Conservation (phyloP, 2,888 invertebrate species). For the Artemia sp. region DNA sequence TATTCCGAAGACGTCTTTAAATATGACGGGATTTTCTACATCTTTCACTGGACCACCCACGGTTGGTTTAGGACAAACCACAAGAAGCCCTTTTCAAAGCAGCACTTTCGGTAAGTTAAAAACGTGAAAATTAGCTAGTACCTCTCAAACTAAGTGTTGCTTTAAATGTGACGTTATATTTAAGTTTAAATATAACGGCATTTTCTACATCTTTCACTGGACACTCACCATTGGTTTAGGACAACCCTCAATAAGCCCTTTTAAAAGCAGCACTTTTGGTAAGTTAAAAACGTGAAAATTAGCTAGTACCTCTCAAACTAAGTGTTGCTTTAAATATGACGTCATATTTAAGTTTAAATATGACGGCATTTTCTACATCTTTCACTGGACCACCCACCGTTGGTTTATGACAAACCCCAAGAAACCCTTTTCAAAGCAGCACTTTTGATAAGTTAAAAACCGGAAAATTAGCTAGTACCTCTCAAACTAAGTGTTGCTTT, state of each 20-base stretch:
- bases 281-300: background rate
- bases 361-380: background rate
- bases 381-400: constrained; percentile 5
- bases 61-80: background rate
- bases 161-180: too few species aligned
- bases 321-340: too few species aligned
- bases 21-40: background rate
- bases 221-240: background rate
- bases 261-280: background rate
- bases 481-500: too few species aligned
- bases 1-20: background rate
- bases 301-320: too few species aligned
- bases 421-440: background rate
- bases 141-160: too few species aligned
- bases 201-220: background rate
- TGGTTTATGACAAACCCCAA: background rate
- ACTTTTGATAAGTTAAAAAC: background rate
- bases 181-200: background rate
- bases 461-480: too few species aligned
- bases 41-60: constrained; percentile 1
- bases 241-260: background rate
- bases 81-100: background rate
- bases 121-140: too few species aligned
- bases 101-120: background rate
- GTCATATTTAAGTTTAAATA: background rate